Evolutionary conservation across 2,113 vertebrate species (phyloP).

Genomic region (Bos javanicus): DNA sequence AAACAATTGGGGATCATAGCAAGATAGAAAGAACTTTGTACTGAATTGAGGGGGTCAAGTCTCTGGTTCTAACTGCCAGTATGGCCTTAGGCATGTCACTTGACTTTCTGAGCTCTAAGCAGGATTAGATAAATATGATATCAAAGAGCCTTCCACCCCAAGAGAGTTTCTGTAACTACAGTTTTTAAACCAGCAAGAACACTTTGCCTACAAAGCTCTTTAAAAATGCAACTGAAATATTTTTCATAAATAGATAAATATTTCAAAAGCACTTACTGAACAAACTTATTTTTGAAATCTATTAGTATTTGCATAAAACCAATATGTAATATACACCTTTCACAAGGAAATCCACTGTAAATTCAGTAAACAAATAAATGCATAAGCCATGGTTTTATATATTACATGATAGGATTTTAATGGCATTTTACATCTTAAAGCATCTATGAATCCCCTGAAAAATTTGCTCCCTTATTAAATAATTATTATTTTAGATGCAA

Average conservation of each 20-base stretch:
- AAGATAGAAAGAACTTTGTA: not conserved
- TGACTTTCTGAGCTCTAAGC: constrained; percentile 8
- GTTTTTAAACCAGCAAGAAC: constrained; percentile 10
- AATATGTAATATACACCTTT: not conserved
- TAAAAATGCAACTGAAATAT: not conserved
- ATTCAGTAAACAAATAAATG: constrained; percentile 33
- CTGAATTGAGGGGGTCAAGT: not conserved
- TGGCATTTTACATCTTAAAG: constrained; percentile 47
- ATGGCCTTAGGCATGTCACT: not conserved
- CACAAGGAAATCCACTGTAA: constrained; percentile 4
- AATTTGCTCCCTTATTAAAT: not conserved
- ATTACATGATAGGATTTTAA: not conserved
- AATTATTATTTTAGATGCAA: not conserved
- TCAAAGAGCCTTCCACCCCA: not conserved
- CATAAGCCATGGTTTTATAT: not conserved
- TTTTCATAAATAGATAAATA: constrained; percentile 23
- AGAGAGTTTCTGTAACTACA: not conserved
- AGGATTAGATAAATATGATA: not conserved
- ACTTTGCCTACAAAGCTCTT: constrained; percentile 25
- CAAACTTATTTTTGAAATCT: constrained; percentile 34
- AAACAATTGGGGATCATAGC: not conserved
- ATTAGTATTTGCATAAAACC: not conserved
- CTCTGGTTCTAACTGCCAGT: not conserved
- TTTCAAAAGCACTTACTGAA: constrained; percentile 31
- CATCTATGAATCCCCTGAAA: not conserved